Conservation (phyloP, 2,888 invertebrate genomes). For the Ormyrus thymus region DNA sequence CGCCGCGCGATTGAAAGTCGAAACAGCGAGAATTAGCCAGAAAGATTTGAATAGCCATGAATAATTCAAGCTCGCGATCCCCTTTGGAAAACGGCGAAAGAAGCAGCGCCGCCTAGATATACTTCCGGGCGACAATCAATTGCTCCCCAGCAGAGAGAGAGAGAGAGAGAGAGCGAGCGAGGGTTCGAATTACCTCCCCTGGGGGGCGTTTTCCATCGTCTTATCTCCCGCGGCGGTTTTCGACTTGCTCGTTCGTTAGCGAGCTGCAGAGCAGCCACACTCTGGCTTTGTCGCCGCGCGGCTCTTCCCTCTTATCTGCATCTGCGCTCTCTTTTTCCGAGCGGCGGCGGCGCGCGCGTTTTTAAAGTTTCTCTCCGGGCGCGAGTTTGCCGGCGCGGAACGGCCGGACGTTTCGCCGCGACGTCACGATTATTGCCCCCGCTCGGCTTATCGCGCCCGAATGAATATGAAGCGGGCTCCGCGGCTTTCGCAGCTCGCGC, state of each 20-base stretch:
- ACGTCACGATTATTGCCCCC: slow-evolving; percentile 14
- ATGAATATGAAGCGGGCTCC: slow-evolving; percentile 1
- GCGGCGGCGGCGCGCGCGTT: slow-evolving; percentile 12
- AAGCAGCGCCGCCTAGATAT: no score
- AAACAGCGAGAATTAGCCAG: no score
- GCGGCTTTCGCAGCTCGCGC: no score
- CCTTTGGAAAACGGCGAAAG: no score
- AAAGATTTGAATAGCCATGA: no score
- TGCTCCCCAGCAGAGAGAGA: not conserved
- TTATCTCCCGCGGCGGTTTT: slow-evolving; percentile 64
- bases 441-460: slow-evolving; percentile 25
- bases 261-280: slow-evolving; percentile 5
- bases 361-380: slow-evolving; percentile 20
- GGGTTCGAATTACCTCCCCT: slow-evolving; percentile 61
- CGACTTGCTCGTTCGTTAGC: slow-evolving; percentile 66
- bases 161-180: slow-evolving; percentile 10
- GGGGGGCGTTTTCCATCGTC: slow-evolving; percentile 67
- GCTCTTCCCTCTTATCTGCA: not conserved
- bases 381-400: slow-evolving; percentile 2
- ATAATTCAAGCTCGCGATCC: no score
- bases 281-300: slow-evolving; percentile 10
- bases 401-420: slow-evolving; percentile 36
- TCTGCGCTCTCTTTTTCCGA: not conserved
- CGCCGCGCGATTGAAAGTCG: no score
- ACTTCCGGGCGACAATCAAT: slow-evolving; percentile 2